phyloP scores from a whole-genome alignment of 92 coral and sea anemone species.

The Epizoanthus ramosus region DNA sequence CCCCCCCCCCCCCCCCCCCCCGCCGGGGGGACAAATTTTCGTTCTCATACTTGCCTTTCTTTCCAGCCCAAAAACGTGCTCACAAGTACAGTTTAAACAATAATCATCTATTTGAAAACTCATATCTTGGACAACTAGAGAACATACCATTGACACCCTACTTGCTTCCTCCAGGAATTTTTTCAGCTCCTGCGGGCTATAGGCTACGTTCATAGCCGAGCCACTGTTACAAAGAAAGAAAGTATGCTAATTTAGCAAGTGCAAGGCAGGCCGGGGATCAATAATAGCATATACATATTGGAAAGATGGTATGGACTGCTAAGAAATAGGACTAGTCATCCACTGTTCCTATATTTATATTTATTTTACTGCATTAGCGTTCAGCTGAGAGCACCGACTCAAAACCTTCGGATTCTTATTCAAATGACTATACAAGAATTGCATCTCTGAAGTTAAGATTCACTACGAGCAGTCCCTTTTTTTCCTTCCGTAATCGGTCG shows the following conservation, averaged over 20 bases:
- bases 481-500: no score
- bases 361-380: neutral
- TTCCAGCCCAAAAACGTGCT: no score
- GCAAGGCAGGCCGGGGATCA: neutral
- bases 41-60: no score
- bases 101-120: no score
- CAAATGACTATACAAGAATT: neutral
- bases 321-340: no score
- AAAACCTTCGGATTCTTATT: no score
- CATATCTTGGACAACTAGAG: neutral
- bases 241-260: neutral
- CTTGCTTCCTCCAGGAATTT: slow-evolving; percentile 91
- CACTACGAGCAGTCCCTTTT: no score
- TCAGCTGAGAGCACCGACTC: neutral
- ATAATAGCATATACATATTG: no score
- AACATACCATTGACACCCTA: slow-evolving; percentile 89
- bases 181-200: slow-evolving; percentile 91
- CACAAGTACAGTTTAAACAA: no score
- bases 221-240: slow-evolving; percentile 62
- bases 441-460: neutral
- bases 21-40: no score
- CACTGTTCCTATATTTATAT: neutral
- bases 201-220: slow-evolving; percentile 98
- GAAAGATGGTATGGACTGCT: neutral
- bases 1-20: no score